Percentiles rank a stretch among this genome's conserved stretches.
Conservation (phyloP, 2,888 invertebrate genomes). For the Atethmia centrago region DNA sequence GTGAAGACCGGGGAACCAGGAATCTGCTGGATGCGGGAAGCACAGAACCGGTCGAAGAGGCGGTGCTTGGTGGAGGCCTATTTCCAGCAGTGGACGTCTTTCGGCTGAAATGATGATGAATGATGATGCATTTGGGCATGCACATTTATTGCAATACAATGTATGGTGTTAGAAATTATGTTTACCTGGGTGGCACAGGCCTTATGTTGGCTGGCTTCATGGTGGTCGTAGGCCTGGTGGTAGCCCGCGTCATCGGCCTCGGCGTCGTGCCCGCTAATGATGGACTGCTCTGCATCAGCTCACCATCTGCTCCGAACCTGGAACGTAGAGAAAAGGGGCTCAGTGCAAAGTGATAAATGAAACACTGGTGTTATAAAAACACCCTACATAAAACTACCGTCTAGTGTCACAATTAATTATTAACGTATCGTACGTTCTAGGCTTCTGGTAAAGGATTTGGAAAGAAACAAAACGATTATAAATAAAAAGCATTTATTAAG, state of each 20-base stretch:
- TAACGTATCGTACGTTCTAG: too few relatives aligned
- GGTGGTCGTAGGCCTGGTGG: conserved; percentile 57
- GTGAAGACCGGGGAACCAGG: too few relatives aligned
- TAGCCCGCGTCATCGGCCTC: conserved; percentile 69
- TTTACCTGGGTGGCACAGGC: conserved; percentile 70
- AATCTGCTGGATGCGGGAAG: too few relatives aligned
- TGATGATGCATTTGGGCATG: too few relatives aligned
- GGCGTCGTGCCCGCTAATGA: conserved; percentile 73
- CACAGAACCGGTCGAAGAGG: too few relatives aligned
- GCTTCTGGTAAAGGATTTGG: background rate
- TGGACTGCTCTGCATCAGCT: conserved; percentile 80
- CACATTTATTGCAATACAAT: too few relatives aligned
- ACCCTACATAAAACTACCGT: too few relatives aligned
- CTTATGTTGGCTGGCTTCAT: conserved; percentile 56
- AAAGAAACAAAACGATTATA: conserved; percentile 44
- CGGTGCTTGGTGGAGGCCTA: too few relatives aligned
- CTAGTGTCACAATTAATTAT: too few relatives aligned
- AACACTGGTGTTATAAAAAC: too few relatives aligned
- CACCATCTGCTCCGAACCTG: conserved; percentile 84
- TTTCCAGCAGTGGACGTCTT: too few relatives aligned
- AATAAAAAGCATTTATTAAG: conserved; percentile 65
- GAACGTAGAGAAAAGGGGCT: conserved; percentile 56
- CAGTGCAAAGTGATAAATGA: background rate
- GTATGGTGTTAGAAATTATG: background rate
- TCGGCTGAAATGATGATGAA: too few relatives aligned